Evolutionary conservation across 2,888 invertebrate genomes (phyloP).

Genomic region (Neoascia interrupta): DNA sequence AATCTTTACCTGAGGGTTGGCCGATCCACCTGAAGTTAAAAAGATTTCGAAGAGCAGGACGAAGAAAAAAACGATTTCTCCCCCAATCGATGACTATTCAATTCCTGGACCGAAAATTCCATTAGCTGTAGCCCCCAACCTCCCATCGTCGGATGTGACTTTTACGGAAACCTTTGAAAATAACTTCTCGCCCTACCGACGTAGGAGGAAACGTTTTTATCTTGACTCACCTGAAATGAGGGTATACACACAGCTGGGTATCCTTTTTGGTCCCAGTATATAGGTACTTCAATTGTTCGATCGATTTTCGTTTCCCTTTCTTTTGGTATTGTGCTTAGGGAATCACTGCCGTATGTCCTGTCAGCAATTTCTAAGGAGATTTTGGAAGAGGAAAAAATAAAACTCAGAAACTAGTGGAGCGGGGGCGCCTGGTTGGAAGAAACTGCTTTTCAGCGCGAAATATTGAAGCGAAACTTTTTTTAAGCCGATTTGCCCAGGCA

Average conservation of each 20-base stretch:
- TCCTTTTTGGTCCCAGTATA: background rate
- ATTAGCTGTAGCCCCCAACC: conserved; percentile 5
- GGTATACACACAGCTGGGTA: background rate
- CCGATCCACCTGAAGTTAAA: background rate
- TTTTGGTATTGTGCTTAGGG: background rate
- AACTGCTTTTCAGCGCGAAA: conserved; percentile 8
- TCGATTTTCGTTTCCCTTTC: conserved; percentile 40
- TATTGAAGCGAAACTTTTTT: conserved; percentile 14
- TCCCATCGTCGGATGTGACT: conserved; percentile 17
- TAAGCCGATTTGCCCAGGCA: too few relatives aligned
- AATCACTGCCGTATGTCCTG: conserved; percentile 46
- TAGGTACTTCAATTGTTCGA: conserved; percentile 36
- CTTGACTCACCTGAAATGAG: conserved; percentile 40
- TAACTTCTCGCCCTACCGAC: background rate
- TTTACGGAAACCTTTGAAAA: background rate
- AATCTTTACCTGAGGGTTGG: conserved; percentile 4
- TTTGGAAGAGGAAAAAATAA: conserved; percentile 19
- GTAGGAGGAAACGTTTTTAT: background rate
- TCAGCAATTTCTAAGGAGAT: conserved; percentile 38
- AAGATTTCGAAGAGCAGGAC: background rate
- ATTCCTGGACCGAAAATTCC: conserved; percentile 31
- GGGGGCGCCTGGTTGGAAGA: background rate
- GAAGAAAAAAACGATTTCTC: conserved; percentile 12
- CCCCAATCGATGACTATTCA: conserved; percentile 51
- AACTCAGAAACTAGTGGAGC: background rate